Evolutionary conservation across 2,888 invertebrate genomes (phyloP).

Genomic region (Eupithecia subumbrata): DNA sequence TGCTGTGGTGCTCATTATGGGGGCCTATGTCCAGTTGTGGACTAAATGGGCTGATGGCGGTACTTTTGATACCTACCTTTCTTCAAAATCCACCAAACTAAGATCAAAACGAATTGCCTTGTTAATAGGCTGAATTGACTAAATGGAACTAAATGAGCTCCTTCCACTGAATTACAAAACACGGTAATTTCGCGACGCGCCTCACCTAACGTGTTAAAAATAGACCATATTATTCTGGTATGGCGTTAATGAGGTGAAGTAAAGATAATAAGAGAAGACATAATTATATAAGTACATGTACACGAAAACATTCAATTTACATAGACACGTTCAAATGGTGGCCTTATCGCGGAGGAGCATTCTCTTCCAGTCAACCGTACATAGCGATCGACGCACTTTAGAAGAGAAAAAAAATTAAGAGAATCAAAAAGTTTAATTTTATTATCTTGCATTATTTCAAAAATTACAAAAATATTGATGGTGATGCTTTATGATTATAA

Average conservation of each 20-base stretch:
- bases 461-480: too few relatives aligned
- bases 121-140: constrained; percentile 59
- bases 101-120: constrained; percentile 47
- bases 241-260: background rate
- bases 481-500: too few relatives aligned
- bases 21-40: too few relatives aligned
- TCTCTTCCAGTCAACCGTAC: background rate
- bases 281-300: background rate
- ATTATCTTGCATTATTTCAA: background rate
- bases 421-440: background rate
- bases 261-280: background rate
- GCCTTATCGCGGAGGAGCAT: background rate
- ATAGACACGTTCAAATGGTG: background rate
- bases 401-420: background rate
- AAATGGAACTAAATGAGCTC: constrained; percentile 53
- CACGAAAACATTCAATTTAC: background rate
- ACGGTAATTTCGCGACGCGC: constrained; percentile 36
- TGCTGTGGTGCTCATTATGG: too few relatives aligned
- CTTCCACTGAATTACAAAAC: constrained; percentile 48
- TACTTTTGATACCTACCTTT: background rate
- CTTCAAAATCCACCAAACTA: constrained; percentile 4
- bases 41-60: too few relatives aligned
- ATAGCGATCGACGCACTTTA: background rate
- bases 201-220: constrained; percentile 33
- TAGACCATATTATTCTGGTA: constrained; percentile 2